phyloP scores from a whole-genome alignment of 2,113 vertebrate genomes.

The Perca flavescens region DNA sequence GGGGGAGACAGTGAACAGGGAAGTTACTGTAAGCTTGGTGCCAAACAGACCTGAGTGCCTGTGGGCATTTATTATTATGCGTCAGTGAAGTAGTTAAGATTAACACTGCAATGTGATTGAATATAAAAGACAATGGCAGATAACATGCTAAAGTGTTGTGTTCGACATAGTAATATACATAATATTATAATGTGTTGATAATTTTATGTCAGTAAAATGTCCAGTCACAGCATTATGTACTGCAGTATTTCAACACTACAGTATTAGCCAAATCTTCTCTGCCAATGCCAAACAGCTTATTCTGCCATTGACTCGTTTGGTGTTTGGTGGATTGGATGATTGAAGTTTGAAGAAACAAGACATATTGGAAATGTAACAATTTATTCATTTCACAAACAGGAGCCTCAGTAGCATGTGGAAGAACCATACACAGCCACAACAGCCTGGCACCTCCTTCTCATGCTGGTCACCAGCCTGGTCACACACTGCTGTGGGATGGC shows the following conservation, averaged over 20 bases:
- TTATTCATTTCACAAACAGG: too few relatives aligned
- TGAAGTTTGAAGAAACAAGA: too few relatives aligned
- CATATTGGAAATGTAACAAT: too few relatives aligned
- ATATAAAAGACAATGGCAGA: background rate
- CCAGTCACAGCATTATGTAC: background rate
- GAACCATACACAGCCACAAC: too few relatives aligned
- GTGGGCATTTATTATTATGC: background rate
- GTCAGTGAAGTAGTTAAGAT: background rate
- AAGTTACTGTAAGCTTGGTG: background rate
- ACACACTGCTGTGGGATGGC: too few relatives aligned
- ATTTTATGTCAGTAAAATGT: background rate
- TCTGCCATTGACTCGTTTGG: too few relatives aligned
- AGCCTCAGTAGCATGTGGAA: too few relatives aligned
- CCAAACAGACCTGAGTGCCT: background rate
- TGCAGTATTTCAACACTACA: background rate
- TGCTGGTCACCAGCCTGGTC: too few relatives aligned
- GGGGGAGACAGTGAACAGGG: conserved; percentile 68
- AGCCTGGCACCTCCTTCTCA: too few relatives aligned
- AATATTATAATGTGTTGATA: background rate
- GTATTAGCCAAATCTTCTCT: background rate
- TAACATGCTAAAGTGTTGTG: background rate
- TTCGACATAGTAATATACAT: background rate
- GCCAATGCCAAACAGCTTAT: too few relatives aligned
- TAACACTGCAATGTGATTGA: conserved; percentile 1
- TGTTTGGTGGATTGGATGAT: too few relatives aligned